A percentile compares a stretch with the other conserved stretches of the same genome.
Conservation (phyloP, 2,797 vertebrate species). For the Perodicticus potto region DNA sequence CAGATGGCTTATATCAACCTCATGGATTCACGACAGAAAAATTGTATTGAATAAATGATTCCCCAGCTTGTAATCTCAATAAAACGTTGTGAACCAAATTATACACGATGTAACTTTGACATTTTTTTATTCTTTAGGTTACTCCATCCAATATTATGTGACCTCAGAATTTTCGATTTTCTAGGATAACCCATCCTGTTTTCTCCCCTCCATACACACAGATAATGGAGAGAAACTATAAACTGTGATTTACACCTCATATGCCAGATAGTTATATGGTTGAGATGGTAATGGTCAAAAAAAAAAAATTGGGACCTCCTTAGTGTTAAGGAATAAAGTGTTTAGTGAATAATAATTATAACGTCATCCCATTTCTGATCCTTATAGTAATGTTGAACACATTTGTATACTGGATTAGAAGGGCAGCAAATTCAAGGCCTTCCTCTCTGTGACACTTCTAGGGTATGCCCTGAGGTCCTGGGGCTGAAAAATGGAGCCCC, state of each 20-base stretch:
- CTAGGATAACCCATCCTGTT: not conserved
- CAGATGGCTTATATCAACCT: slow-evolving; percentile 23
- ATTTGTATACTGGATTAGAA: slow-evolving; percentile 1
- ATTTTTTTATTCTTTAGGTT: slow-evolving; percentile 29
- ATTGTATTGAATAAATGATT: not conserved
- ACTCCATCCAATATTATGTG: not conserved
- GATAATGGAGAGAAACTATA: slow-evolving; percentile 44
- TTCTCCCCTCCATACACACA: not conserved
- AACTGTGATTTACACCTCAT: not conserved
- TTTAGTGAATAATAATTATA: slow-evolving; percentile 35
- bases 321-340: not conserved
- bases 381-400: not conserved
- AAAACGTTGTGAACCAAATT: slow-evolving; percentile 23
- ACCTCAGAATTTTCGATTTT: not conserved
- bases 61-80: not conserved
- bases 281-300: slow-evolving; percentile 37
- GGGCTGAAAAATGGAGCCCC: not conserved
- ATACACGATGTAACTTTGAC: not conserved
- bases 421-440: not conserved
- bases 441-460: slow-evolving; percentile 36
- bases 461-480: not conserved
- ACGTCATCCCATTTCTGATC: slow-evolving; percentile 29
- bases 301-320: slow-evolving; percentile 19
- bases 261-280: slow-evolving; percentile 3
- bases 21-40: slow-evolving; percentile 22